Conservation (phyloP, 1,140 invertebrate genomes). For the Tetraneura akinire region DNA sequence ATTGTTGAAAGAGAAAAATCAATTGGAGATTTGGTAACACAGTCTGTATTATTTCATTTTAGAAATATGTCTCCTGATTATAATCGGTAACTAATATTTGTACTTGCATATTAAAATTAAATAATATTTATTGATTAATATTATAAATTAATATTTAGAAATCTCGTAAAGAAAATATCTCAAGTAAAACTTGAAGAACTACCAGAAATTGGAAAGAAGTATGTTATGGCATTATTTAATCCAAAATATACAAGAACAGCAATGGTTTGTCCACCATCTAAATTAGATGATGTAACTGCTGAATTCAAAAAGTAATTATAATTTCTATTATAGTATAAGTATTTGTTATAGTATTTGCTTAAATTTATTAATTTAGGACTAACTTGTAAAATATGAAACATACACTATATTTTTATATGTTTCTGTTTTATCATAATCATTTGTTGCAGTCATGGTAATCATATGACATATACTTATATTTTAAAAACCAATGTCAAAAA, state of each 20-base stretch:
- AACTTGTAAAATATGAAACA: no score
- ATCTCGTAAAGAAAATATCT: conserved; percentile 69
- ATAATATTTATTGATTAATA: conserved; percentile 7
- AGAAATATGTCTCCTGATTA: conserved; percentile 69
- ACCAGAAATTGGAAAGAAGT: conserved; percentile 68
- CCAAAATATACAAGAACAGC: conserved; percentile 64
- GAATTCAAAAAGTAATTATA: conserved; percentile 68
- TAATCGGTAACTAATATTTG: conserved; percentile 63
- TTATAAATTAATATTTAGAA: conserved; percentile 59
- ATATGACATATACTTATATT: no score
- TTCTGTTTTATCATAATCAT: no score
- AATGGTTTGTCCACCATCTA: conserved; percentile 76
- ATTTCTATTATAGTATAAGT: not conserved
- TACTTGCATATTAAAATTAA: not conserved
- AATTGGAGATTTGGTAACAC: conserved; percentile 69
- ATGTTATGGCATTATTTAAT: conserved; percentile 70
- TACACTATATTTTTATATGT: conserved; percentile 52
- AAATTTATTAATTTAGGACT: no score
- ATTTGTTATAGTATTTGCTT: no score
- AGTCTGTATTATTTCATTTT: conserved; percentile 74
- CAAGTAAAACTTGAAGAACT: conserved; percentile 69
- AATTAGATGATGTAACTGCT: conserved; percentile 67
- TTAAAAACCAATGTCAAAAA: no score
- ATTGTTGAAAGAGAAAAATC: conserved; percentile 79
- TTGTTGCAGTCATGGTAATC: no score